Evolutionary conservation across 2,888 invertebrate genomes (phyloP).

Genomic region (Geotrupes spiniger): DNA sequence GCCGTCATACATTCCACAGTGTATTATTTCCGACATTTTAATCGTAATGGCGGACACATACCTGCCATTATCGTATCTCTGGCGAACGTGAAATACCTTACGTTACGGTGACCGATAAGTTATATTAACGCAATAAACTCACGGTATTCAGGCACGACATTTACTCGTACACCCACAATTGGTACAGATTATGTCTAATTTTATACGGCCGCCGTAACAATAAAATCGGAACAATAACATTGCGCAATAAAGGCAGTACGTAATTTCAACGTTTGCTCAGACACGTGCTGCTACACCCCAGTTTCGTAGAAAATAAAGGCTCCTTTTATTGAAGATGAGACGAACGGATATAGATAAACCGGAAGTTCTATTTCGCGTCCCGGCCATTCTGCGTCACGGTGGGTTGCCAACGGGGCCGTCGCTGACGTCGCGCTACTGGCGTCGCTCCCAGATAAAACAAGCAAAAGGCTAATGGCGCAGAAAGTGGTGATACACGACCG

Average conservation of each 20-base stretch:
- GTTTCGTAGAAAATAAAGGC: constrained; percentile 7
- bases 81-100: too few species aligned
- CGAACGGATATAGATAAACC: constrained; percentile 28
- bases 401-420: constrained; percentile 35
- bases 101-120: too few species aligned
- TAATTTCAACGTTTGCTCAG: constrained; percentile 7
- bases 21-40: too few species aligned
- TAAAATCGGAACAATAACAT: constrained; percentile 7
- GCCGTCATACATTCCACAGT: too few species aligned
- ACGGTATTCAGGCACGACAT: too few species aligned
- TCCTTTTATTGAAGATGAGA: constrained; percentile 9
- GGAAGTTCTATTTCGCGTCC: constrained; percentile 37
- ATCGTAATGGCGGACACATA: too few species aligned
- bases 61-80: too few species aligned
- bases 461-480: constrained; percentile 39
- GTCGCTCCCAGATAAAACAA: constrained; percentile 39
- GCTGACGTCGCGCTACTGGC: constrained; percentile 36
- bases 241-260: constrained; percentile 17
- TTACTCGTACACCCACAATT: too few species aligned
- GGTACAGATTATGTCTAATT: neutral
- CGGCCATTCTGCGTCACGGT: constrained; percentile 36
- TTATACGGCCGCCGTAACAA: neutral
- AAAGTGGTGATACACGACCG: constrained; percentile 34
- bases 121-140: too few species aligned
- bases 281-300: constrained; percentile 8